These are phyloP conservation scores for Danio rerio DNA, from an alignment of 2,113 vertebrate genomes.

Conservation along the genomic window DNA sequence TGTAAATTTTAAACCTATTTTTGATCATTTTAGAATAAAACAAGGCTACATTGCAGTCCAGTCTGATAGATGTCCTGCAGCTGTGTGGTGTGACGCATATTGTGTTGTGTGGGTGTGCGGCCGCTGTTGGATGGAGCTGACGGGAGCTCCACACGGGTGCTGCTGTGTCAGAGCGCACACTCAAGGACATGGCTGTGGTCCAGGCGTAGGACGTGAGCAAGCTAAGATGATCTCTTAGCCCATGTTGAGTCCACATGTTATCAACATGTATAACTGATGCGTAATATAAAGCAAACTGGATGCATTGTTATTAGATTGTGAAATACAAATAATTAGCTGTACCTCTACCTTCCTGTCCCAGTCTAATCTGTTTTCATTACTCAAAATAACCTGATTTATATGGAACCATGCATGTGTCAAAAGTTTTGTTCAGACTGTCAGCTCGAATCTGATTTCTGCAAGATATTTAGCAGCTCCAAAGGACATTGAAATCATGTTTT, in stretches of 20 bases:
- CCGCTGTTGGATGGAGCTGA: neutral
- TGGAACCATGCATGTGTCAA: neutral
- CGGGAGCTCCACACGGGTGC: constrained; percentile 21
- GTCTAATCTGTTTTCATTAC: neutral
- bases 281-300: constrained; percentile 8
- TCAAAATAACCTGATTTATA: neutral
- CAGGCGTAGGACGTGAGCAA: constrained; percentile 15
- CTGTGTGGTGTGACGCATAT: constrained; percentile 7
- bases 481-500: no score
- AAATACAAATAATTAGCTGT: constrained; percentile 8
- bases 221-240: constrained; percentile 37
- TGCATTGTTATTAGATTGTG: neutral
- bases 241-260: neutral
- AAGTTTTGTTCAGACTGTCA: no score
- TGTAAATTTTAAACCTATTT: neutral
- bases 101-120: constrained; percentile 12
- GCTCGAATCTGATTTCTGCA: no score
- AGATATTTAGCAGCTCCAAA: no score
- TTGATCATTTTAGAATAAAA: neutral
- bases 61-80: neutral
- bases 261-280: neutral
- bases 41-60: neutral
- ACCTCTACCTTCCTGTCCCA: constrained; percentile 12
- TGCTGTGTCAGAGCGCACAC: constrained; percentile 4
- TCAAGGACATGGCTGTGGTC: constrained; percentile 33